These are phyloP conservation scores for Astreopora myriophthalma DNA, from an alignment of 64 coral and sea anemone genomes.

Conservation along the genomic window DNA sequence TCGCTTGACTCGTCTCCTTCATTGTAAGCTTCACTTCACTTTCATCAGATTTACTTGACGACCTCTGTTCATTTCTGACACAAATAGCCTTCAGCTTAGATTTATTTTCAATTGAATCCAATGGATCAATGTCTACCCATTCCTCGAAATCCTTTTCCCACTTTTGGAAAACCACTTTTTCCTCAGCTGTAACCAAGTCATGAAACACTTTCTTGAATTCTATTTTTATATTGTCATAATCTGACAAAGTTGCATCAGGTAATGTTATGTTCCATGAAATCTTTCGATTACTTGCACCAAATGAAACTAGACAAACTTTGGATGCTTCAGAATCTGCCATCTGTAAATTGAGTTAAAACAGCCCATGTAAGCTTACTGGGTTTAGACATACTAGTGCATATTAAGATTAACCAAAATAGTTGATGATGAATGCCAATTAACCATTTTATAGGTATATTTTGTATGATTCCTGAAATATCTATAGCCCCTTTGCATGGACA, in stretches of 20 bases:
- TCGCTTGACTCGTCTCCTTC: background rate
- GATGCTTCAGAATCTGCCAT: no score
- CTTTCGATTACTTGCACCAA: no score
- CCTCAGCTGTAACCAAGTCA: conserved; percentile 7
- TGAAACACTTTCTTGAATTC: background rate
- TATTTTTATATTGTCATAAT: conserved; percentile 2
- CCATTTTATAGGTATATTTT: conserved; percentile 1
- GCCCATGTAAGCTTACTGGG: background rate
- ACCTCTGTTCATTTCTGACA: background rate
- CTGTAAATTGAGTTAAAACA: background rate
- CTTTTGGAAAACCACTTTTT: conserved; percentile 1
- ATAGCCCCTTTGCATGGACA: background rate
- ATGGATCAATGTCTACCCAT: background rate
- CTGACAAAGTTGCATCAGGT: background rate
- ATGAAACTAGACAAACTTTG: no score
- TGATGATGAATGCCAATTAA: background rate
- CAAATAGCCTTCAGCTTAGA: background rate
- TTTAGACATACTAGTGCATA: background rate
- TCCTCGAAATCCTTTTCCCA: background rate
- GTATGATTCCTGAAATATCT: background rate
- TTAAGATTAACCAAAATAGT: background rate
- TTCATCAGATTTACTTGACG: background rate
- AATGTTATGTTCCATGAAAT: no score
- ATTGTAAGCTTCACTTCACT: background rate
- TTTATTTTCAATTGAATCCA: conserved; percentile 1